Conservation (phyloP, 2,113 vertebrate genomes). For the Ciconia maguari region DNA sequence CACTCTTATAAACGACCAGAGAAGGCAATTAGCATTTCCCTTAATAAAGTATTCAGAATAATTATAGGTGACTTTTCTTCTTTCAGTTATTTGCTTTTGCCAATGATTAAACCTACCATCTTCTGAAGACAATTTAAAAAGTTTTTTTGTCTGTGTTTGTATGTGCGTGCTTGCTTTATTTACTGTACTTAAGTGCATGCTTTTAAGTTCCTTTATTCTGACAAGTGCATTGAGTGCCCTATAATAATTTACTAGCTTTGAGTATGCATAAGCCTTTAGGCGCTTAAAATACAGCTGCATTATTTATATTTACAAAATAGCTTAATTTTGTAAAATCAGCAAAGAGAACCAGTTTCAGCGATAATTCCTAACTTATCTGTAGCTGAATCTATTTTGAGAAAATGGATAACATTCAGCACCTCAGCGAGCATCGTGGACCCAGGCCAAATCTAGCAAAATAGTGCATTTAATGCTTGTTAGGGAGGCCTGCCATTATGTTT, state of each 20-base stretch:
- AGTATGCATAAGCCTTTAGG: background rate
- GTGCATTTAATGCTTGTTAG: background rate
- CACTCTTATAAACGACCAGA: background rate
- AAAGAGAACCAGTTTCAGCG: background rate
- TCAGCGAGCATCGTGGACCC: background rate
- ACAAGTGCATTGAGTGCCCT: background rate
- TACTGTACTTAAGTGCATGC: constrained; percentile 18
- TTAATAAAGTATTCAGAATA: constrained; percentile 5
- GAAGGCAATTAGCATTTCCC: background rate
- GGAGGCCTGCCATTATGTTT: background rate
- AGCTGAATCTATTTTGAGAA: background rate
- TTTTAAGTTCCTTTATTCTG: constrained; percentile 49
- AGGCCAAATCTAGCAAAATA: constrained; percentile 17
- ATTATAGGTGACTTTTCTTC: constrained; percentile 1
- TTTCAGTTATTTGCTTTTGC: background rate
- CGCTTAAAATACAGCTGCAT: constrained; percentile 13
- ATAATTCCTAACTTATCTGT: background rate
- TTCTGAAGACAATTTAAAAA: background rate
- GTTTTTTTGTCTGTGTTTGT: background rate
- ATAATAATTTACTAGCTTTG: background rate
- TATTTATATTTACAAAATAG: constrained; percentile 29
- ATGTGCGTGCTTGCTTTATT: constrained; percentile 15
- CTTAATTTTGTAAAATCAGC: background rate
- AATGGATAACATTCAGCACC: background rate
- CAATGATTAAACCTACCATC: background rate